Conservation (phyloP, 2,113 vertebrate species). For the Speoplatyrhinus poulsoni region DNA sequence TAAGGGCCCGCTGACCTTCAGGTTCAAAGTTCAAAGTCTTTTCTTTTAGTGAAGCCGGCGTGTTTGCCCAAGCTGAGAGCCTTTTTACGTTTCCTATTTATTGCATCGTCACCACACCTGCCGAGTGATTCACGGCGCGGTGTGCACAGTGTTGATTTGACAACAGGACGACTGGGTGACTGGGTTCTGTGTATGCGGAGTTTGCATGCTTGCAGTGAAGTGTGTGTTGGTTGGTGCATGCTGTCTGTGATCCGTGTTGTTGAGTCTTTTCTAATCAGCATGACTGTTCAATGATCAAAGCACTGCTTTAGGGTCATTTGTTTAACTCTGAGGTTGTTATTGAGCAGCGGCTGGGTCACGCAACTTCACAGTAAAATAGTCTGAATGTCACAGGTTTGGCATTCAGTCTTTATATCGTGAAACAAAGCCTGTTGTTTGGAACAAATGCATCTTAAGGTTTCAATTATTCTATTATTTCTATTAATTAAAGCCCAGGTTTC, state of each 20-base stretch:
- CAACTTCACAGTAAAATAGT: conserved; percentile 23
- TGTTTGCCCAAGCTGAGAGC: too few relatives aligned
- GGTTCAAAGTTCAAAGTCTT: too few relatives aligned
- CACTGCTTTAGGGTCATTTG: neutral
- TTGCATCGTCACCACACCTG: conserved; percentile 4
- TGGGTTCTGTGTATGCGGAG: conserved; percentile 21
- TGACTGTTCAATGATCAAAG: conserved; percentile 2
- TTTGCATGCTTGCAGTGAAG: conserved; percentile 18
- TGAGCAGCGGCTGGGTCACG: neutral
- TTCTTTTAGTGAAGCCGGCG: too few relatives aligned
- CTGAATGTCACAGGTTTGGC: conserved; percentile 16
- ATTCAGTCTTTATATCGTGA: conserved; percentile 38
- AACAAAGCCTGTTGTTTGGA: conserved; percentile 36
- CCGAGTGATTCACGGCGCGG: conserved; percentile 1
- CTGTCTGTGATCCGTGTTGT: conserved; percentile 5
- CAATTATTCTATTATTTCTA: conserved; percentile 21
- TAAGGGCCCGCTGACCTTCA: neutral
- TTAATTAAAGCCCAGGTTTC: neutral
- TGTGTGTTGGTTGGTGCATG: conserved; percentile 4
- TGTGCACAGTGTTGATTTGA: conserved; percentile 28
- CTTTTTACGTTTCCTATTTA: neutral
- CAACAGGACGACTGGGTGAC: conserved; percentile 23
- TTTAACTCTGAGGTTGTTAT: conserved; percentile 41
- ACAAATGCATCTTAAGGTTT: conserved; percentile 24
- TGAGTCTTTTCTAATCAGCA: conserved; percentile 14